Conservation (phyloP, 2,113 vertebrate species). For the Penelope pileata region DNA sequence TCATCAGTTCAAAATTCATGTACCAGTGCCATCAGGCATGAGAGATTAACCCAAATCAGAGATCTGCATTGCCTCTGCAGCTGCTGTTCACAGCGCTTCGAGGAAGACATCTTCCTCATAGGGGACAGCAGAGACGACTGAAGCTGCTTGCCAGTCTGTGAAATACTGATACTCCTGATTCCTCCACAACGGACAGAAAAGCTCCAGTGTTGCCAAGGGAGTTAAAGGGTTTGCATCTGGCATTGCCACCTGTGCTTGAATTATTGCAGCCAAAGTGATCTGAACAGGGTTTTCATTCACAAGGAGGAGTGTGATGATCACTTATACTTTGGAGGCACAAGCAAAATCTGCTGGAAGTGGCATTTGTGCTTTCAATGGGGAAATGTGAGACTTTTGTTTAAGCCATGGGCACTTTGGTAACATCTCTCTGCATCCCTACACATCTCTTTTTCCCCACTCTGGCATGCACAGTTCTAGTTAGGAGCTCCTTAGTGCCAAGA, state of each 20-base stretch:
- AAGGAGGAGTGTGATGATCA: background rate
- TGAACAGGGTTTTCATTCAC: background rate
- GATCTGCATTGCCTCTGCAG: background rate
- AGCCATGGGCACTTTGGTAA: background rate
- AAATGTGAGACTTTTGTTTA: background rate
- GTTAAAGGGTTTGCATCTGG: background rate
- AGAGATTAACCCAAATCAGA: fast-evolving
- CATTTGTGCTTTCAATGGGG: background rate
- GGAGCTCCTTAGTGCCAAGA: background rate
- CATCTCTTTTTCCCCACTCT: background rate
- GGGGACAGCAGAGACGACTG: background rate
- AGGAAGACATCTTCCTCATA: background rate
- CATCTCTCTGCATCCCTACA: background rate
- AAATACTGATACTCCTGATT: background rate
- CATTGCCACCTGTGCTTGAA: background rate
- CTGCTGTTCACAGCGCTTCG: background rate
- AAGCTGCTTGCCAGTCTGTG: background rate
- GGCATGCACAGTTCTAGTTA: background rate
- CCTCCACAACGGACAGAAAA: background rate
- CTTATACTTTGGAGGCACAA: background rate
- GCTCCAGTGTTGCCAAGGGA: background rate
- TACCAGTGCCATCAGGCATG: background rate
- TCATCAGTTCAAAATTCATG: background rate
- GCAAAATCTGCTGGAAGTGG: background rate
- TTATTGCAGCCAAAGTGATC: background rate